Evolutionary conservation across 2,888 invertebrate species (phyloP).

Genomic region (Papilio gigon): DNA sequence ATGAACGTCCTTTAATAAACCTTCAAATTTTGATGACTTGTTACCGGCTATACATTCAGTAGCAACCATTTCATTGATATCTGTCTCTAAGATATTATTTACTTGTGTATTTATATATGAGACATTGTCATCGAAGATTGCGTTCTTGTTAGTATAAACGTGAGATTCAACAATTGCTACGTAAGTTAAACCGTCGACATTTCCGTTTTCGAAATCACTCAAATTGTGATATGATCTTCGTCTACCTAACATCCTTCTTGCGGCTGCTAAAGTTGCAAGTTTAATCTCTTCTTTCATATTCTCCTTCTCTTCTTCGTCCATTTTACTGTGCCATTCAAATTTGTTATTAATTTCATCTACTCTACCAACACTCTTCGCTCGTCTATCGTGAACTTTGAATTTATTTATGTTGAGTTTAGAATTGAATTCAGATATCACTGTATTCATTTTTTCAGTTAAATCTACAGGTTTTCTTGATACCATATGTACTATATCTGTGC

Average conservation of each 20-base stretch:
- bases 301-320: constrained; percentile 47
- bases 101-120: constrained; percentile 44
- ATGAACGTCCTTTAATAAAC: not conserved
- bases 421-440: constrained; percentile 72
- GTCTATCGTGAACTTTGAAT: constrained; percentile 49
- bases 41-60: not conserved
- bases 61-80: not conserved
- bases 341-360: constrained; percentile 60
- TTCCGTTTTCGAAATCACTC: not conserved
- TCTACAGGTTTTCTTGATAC: constrained; percentile 67
- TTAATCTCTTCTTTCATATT: constrained; percentile 51
- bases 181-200: constrained; percentile 53
- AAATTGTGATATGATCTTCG: not conserved
- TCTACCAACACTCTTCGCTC: constrained; percentile 63
- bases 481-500: constrained; percentile 70
- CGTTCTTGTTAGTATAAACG: constrained; percentile 71
- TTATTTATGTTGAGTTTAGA: constrained; percentile 60
- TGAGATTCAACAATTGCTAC: constrained; percentile 75
- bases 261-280: constrained; percentile 31
- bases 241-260: constrained; percentile 26
- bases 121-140: constrained; percentile 62
- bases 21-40: constrained; percentile 7
- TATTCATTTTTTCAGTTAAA: constrained; percentile 67
- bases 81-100: not conserved
- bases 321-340: constrained; percentile 63